These are phyloP conservation scores for Picus viridis DNA, from an alignment of 2,797 vertebrate genomes.

Conservation along the genomic window DNA sequence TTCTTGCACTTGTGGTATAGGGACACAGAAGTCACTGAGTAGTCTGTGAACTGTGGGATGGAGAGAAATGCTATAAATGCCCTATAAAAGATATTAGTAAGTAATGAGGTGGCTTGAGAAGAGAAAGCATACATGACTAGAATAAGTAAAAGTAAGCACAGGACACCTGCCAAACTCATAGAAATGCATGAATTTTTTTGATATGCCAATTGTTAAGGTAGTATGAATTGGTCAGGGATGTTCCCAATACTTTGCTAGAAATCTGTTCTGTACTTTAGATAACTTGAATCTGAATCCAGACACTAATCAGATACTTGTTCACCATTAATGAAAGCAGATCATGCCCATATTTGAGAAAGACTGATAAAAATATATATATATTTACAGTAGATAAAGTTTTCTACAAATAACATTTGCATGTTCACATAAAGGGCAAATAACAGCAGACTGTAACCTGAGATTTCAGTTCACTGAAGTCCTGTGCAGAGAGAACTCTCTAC, in stretches of 20 bases:
- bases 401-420: neutral
- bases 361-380: neutral
- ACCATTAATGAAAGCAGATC: neutral
- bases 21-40: neutral
- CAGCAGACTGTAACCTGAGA: neutral
- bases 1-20: neutral
- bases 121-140: neutral
- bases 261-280: neutral
- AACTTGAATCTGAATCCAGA: neutral
- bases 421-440: neutral
- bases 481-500: no score
- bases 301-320: neutral
- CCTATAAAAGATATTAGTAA: neutral
- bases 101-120: neutral
- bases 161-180: rapidly evolving
- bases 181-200: neutral
- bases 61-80: neutral
- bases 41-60: neutral
- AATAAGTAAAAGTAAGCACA: neutral
- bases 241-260: neutral
- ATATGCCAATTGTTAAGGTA: neutral
- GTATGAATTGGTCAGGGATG: neutral
- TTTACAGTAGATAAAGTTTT: neutral
- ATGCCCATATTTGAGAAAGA: neutral
- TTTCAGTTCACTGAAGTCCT: neutral